phyloP scores from a whole-genome alignment of 2,113 vertebrate genomes.

The Beaufortia kweichowensis region DNA sequence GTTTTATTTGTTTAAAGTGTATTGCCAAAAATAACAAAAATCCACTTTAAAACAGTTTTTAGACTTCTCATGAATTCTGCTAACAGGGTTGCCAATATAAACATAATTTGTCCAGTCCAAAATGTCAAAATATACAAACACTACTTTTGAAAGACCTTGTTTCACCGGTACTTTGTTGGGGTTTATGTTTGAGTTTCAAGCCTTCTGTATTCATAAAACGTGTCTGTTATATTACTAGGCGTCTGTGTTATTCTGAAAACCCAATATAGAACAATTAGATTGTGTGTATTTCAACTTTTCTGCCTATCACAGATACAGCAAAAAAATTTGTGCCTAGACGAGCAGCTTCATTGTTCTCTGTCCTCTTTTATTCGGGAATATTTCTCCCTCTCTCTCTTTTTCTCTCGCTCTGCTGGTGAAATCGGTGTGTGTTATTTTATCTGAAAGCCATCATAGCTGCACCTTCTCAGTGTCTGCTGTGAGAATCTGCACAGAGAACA shows the following conservation, averaged over 20 bases:
- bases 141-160: no score
- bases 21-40: not conserved
- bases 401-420: not conserved
- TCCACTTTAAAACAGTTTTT: no score
- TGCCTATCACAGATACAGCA: slow-evolving; percentile 7
- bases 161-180: no score
- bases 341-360: slow-evolving; percentile 28
- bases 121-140: no score
- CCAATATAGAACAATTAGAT: not conserved
- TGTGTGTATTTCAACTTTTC: not conserved
- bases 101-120: no score
- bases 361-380: not conserved
- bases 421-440: slow-evolving; percentile 10
- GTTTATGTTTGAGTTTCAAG: no score
- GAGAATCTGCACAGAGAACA: not conserved
- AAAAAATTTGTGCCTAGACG: slow-evolving; percentile 29
- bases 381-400: slow-evolving; percentile 27
- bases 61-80: no score
- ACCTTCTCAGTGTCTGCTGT: not conserved
- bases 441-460: not conserved
- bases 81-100: no score
- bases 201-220: no score
- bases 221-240: not conserved
- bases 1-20: not conserved
- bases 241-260: not conserved